Evolutionary conservation across 2,113 vertebrate genomes (phyloP), one percentile per base, ranked within the genome.

Genomic region (Nothoprocta perdicaria): DNA sequence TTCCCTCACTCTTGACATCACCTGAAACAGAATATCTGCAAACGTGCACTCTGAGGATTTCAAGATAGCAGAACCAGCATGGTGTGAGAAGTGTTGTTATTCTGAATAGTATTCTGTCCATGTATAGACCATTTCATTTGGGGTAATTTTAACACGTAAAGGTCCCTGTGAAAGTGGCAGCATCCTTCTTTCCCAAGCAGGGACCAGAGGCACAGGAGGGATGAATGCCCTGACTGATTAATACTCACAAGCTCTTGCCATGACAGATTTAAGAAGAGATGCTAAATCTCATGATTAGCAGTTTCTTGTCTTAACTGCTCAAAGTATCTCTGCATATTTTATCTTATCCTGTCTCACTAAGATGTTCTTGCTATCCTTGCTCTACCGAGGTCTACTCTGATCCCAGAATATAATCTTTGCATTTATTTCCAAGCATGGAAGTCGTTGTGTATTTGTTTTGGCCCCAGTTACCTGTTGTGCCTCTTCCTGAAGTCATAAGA

Each of bases 231-330:
- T 50, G 89, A 29, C 38, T 77, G 89, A 87, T 87, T 85, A 66
- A 92, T 41, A 24, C 55, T 89, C 68, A 3, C 50, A 4, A 3
- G 31, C 60, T 91, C 87, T 87, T 85, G 33, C 65, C 80, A 48
- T 86, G 85, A 57, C 63, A 75, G 82, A 84, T 84, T 85, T 52
- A 68, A 52, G 81, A 62, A 55, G 71, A 85, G 79, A 45, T 35
- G 27, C 26, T 86, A 76, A 80, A 95, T 94, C 72, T 89, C 68
- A 46, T 1, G 2, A 90, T 94, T 60, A 86, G 81, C 58, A 72
- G 41, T 40, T 90, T 79, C 11, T 41, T 55, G 8, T 71, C 84
- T 80, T 61, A 60, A 68, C 38, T 31, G 33, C 84, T 86, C 63
- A 40, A 38, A 4, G 24, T 26, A 46, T 31, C 74, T 67, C 55